Evolutionary conservation across 2,797 vertebrate species (phyloP), one percentile per base, ranked within the genome.

Genomic region (Esox masquinongy): DNA sequence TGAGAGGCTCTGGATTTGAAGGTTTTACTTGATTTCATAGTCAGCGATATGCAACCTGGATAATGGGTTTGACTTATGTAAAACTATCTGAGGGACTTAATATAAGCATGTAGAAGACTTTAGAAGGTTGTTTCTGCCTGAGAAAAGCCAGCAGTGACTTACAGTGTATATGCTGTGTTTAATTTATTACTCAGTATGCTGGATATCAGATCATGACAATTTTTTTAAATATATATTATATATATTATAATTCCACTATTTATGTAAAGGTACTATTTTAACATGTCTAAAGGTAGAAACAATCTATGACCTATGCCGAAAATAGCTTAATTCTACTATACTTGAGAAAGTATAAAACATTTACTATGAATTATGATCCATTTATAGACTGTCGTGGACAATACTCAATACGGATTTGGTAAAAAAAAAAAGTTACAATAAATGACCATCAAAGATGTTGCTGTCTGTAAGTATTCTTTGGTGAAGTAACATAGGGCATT

Each of bases 401-500:
- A 76, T 36, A 71, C 77, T 53, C 56, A 76, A 26, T 4, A 17
- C 47, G 7, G 47, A 79, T 70, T 75, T 79, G 76, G 73, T 70
- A 43, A 85, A 85, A 70, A 84, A 70, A 84, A 31, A 15, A 66
- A 71, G 43, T 11, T 70, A 8, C 15, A 15, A 36, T 29, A 77
- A 43, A 74, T 76, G 74, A 66, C 59, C 77, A 24, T 61, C 11
- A 80, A 77, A 72, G 71, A 63, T 53, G 51, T 68, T 72, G 76
- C 63, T 77, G 76, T 73, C 70, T 72, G 50, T 77, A 81, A 88
- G 82, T 87, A 79, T 50, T 75, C 70, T 77, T 51, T 76, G 70
- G 76, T 56, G 75, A 68, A 68, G 74, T 69, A 73, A 73, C 4
- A 8, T 26, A 24, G n/a, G 22, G 76, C 83, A 72, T 77, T 77